Percentiles rank a stretch among this genome's conserved stretches.
phyloP scores from a whole-genome alignment of 2,113 vertebrate genomes.

The Xiphorhynchus elegans region DNA sequence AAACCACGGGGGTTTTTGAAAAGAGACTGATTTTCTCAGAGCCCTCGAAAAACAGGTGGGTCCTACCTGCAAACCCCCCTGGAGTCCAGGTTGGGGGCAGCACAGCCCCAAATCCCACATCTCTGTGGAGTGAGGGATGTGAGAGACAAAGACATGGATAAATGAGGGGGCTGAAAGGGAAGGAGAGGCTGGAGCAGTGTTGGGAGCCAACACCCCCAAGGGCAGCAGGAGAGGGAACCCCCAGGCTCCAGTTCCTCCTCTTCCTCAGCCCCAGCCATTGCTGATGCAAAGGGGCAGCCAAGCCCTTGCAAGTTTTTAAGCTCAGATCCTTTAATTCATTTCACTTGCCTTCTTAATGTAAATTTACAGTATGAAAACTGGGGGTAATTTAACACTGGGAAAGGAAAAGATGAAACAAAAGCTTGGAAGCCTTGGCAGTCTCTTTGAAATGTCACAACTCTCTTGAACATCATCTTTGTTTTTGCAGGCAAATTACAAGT shows the following conservation, averaged over 20 bases:
- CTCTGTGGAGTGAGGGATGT: fast-evolving
- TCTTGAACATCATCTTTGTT: background rate
- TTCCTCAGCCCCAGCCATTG: background rate
- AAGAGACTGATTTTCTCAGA: background rate
- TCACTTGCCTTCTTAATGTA: background rate
- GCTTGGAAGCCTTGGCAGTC: background rate
- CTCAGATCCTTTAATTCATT: background rate
- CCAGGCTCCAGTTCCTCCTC: background rate
- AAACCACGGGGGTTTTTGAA: fast-evolving
- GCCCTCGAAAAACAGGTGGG: background rate
- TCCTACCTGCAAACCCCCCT: fast-evolving
- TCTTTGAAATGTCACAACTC: background rate
- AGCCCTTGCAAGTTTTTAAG: fast-evolving
- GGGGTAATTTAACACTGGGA: background rate
- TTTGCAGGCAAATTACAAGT: background rate
- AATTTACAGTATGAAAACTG: background rate
- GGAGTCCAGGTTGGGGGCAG: fast-evolving
- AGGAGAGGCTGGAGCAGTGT: background rate
- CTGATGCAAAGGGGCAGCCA: fast-evolving
- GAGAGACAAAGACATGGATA: fast-evolving
- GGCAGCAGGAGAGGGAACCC: background rate
- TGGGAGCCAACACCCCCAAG: background rate
- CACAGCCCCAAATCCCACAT: fast-evolving
- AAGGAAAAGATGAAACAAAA: background rate
- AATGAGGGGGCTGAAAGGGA: fast-evolving